Evolutionary conservation across 2,113 vertebrate genomes (phyloP).

Genomic region (Tylochromis polylepis): DNA sequence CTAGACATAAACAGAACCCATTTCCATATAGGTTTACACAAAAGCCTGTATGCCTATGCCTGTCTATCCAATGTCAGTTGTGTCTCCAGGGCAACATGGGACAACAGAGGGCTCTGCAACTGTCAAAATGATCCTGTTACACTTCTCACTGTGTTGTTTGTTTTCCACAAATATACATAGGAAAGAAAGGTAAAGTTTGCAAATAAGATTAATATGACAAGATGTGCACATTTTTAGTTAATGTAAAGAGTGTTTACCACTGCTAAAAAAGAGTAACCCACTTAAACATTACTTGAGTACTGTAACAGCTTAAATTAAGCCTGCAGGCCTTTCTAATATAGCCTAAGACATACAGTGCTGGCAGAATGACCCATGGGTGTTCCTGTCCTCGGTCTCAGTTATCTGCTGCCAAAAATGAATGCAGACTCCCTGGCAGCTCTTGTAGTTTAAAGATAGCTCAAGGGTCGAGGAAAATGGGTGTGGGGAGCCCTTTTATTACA

Average conservation of each 20-base stretch:
- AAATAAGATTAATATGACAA: neutral
- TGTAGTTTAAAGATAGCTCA: constrained; percentile 66
- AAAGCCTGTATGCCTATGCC: neutral
- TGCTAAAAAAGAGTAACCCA: neutral
- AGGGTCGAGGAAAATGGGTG: neutral
- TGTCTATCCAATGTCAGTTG: neutral
- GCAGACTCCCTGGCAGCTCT: constrained; percentile 35
- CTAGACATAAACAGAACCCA: neutral
- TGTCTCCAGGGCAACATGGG: constrained; percentile 36
- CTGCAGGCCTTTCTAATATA: neutral
- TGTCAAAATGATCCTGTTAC: constrained; percentile 29
- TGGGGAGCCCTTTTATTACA: constrained; percentile 18
- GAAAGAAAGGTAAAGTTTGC: neutral
- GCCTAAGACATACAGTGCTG: neutral
- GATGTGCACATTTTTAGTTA: neutral
- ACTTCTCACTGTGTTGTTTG: neutral
- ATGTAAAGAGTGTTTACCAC: neutral
- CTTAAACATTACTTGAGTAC: neutral
- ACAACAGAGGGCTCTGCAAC: constrained; percentile 26
- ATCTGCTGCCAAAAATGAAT: constrained; percentile 60
- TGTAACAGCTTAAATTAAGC: neutral
- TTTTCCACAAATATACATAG: neutral
- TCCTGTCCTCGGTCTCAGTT: constrained; percentile 23
- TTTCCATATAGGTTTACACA: neutral
- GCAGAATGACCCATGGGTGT: constrained; percentile 27